A percentile compares a stretch with the other conserved stretches of the same genome.
Evolutionary conservation across 2,888 invertebrate species (phyloP).

Genomic region (Leptopterna dolabrata): DNA sequence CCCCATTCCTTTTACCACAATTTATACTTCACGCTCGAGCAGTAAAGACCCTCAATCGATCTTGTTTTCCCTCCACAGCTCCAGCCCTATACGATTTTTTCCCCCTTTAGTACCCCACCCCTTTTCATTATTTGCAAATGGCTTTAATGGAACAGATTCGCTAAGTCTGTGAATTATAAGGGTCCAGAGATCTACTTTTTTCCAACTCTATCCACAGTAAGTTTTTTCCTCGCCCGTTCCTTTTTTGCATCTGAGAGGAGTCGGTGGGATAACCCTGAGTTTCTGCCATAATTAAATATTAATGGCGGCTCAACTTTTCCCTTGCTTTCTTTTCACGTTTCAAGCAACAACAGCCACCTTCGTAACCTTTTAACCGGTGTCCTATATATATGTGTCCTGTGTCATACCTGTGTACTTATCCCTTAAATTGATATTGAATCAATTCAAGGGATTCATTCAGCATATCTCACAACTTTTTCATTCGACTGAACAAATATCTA

Average conservation of each 20-base stretch:
- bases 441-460: too few species aligned
- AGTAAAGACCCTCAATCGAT: background rate
- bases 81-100: background rate
- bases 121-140: background rate
- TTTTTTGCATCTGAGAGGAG: background rate
- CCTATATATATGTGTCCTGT: background rate
- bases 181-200: background rate
- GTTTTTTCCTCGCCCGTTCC: background rate
- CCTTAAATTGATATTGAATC: too few species aligned
- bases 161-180: constrained; percentile 34
- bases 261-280: background rate
- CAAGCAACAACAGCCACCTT: background rate
- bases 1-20: background rate
- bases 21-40: background rate
- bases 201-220: background rate
- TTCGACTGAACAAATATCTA: too few species aligned
- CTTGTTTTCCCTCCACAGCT: background rate
- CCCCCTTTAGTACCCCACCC: too few species aligned
- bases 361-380: background rate
- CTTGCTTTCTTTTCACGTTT: background rate
- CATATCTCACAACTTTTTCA: too few species aligned
- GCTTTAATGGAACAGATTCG: constrained; percentile 40
- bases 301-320: background rate
- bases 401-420: too few species aligned
- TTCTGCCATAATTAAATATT: background rate